Percentiles rank a stretch among this genome's conserved stretches.
Conservation (phyloP, 2,797 vertebrate genomes). For the Coracias cyanogaster region DNA sequence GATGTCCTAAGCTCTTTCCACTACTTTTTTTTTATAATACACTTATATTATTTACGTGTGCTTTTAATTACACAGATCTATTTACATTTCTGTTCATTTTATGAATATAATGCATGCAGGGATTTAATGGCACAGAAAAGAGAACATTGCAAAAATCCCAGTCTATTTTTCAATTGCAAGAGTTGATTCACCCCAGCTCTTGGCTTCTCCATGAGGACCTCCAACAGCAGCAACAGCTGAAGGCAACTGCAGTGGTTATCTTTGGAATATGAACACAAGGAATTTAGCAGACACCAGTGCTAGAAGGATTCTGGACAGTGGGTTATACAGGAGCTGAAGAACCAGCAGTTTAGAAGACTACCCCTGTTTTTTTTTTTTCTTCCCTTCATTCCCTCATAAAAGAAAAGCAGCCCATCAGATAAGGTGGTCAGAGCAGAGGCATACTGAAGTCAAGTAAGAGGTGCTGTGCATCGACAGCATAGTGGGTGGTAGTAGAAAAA, state of each 20-base stretch:
- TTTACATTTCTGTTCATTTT: background rate
- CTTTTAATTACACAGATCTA: background rate
- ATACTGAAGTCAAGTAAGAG: background rate
- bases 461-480: background rate
- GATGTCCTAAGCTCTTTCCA: background rate
- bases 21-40: background rate
- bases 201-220: background rate
- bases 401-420: background rate
- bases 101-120: background rate
- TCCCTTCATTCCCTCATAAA: background rate
- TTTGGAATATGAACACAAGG: background rate
- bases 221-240: conserved; percentile 27
- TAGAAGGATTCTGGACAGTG: background rate
- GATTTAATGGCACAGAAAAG: background rate
- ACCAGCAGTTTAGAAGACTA: background rate
- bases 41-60: background rate
- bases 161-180: background rate
- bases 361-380: background rate
- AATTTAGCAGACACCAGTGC: background rate
- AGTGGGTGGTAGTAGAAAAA: background rate
- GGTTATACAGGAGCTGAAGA: background rate
- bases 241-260: background rate
- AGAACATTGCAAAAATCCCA: background rate
- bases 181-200: background rate
- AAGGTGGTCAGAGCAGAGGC: background rate